Conservation (phyloP, 2,888 invertebrate species). For the Cotesia congregata region DNA sequence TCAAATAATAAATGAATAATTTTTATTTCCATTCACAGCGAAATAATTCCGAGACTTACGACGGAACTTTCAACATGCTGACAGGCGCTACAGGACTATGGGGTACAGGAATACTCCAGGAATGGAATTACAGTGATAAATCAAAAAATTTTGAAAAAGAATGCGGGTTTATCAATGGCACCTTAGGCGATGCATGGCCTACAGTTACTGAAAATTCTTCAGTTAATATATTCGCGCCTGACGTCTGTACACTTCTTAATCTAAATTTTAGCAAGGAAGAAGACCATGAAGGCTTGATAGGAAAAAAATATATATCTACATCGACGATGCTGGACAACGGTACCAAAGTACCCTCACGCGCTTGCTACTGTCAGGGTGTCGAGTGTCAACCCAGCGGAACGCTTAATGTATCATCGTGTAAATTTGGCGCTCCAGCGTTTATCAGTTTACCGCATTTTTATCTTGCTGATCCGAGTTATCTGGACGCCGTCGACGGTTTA, state of each 20-base stretch:
- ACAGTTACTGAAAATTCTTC: conserved; percentile 75
- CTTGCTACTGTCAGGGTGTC: conserved; percentile 78
- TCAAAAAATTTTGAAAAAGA: conserved; percentile 74
- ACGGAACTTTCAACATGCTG: conserved; percentile 84
- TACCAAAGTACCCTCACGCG: conserved; percentile 73
- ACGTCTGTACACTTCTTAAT: conserved; percentile 79
- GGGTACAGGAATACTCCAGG: conserved; percentile 78
- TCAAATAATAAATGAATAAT: conserved; percentile 21
- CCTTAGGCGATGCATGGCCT: conserved; percentile 86
- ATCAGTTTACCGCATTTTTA: conserved; percentile 88
- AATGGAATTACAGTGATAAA: conserved; percentile 78
- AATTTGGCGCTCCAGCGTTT: conserved; percentile 86
- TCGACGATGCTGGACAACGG: conserved; percentile 82
- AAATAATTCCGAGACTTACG: conserved; percentile 80
- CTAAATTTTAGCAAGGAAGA: conserved; percentile 64
- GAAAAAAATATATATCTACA: conserved; percentile 74
- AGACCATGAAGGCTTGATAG: conserved; percentile 72
- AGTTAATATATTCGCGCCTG: conserved; percentile 80
- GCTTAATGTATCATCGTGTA: conserved; percentile 81
- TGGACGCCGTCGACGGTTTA: conserved; percentile 77
- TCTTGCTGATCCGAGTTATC: conserved; percentile 78
- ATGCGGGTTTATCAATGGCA: conserved; percentile 81
- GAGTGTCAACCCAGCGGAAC: conserved; percentile 74
- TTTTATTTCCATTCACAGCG: conserved; percentile 72
- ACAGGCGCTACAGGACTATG: conserved; percentile 79